A percentile compares a stretch with the other conserved stretches of the same genome.
phyloP scores from a whole-genome alignment of 2,797 vertebrate species.

The Caiman crocodilus region DNA sequence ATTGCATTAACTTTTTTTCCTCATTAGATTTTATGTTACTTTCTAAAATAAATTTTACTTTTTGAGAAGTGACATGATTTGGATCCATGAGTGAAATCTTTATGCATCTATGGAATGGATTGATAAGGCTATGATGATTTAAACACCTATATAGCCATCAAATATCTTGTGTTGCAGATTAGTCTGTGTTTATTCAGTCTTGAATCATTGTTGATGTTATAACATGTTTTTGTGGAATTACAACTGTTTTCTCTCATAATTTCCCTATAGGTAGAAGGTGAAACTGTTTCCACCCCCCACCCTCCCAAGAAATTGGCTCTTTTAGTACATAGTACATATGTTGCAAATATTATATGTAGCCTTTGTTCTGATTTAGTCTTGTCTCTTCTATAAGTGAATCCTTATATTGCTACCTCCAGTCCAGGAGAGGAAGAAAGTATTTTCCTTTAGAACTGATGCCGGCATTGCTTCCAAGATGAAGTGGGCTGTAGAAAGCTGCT shows the following conservation, averaged over 20 bases:
- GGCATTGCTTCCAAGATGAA: neutral
- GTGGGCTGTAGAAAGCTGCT: neutral
- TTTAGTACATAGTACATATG: fast-evolving
- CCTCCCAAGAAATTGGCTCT: neutral
- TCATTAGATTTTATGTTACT: neutral
- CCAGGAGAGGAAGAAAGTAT: neutral
- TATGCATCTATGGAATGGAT: fast-evolving
- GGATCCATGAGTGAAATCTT: neutral
- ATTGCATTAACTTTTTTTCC: neutral
- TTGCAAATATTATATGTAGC: neutral
- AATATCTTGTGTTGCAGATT: neutral
- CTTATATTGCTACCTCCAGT: neutral
- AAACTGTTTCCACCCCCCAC: neutral
- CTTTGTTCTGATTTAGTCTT: neutral
- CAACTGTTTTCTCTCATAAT: neutral
- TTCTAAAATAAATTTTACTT: neutral
- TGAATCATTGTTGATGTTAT: neutral
- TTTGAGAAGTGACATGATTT: neutral
- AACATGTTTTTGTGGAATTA: neutral
- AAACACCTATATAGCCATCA: fast-evolving
- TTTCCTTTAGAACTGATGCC: neutral
- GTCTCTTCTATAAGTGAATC: fast-evolving
- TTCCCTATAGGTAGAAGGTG: neutral
- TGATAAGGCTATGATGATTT: fast-evolving
- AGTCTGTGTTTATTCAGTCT: neutral